These are phyloP conservation scores for Centrocercus urophasianus DNA, from an alignment of 2,113 vertebrate genomes.

Conservation along the genomic window DNA sequence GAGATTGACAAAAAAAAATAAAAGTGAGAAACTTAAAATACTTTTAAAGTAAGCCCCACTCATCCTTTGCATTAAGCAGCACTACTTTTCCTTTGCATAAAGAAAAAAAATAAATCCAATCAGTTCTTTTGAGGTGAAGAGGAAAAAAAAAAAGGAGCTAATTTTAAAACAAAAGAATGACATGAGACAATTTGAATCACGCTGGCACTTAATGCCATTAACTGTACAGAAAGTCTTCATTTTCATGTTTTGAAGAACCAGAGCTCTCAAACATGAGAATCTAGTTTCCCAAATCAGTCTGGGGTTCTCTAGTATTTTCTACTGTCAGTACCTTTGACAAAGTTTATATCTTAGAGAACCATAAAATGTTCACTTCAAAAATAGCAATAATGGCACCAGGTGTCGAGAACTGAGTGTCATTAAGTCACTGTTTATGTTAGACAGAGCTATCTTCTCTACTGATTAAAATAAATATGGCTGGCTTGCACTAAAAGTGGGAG, in stretches of 20 bases:
- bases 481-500: conserved; percentile 20
- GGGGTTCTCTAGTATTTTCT: neutral
- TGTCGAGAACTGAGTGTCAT: neutral
- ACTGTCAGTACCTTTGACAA: accelerated
- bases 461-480: neutral
- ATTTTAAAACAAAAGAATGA: neutral
- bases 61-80: neutral
- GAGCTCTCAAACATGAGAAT: neutral
- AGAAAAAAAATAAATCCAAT: neutral
- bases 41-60: neutral
- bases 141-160: neutral
- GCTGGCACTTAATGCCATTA: neutral
- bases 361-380: neutral
- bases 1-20: neutral
- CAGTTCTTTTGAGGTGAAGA: neutral
- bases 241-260: neutral
- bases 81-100: neutral
- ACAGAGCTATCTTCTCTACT: neutral
- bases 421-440: neutral
- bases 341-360: neutral
- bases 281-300: neutral
- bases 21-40: neutral
- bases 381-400: neutral
- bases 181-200: neutral
- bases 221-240: neutral